phyloP scores from a whole-genome alignment of 2,797 vertebrate species.

The Danio tinwini region DNA sequence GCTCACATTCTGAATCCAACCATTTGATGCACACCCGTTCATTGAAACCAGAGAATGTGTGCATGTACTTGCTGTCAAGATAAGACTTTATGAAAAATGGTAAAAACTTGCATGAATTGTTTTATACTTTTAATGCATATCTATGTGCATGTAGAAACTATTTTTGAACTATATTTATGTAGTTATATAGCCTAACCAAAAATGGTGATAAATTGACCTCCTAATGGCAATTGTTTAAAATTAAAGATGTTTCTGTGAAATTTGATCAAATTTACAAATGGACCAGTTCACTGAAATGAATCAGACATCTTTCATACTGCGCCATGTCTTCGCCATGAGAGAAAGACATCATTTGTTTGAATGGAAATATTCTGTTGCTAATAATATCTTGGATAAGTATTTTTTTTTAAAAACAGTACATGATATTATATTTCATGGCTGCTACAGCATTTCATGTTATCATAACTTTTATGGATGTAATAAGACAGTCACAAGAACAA shows the following conservation, averaged over 20 bases:
- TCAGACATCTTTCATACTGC: neutral
- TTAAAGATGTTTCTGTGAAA: neutral
- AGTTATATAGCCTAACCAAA: neutral
- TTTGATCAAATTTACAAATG: neutral
- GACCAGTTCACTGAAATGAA: neutral
- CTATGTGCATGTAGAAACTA: too few species aligned
- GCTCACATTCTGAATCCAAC: too few species aligned
- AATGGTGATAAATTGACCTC: neutral
- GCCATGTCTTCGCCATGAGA: neutral
- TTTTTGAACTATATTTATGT: too few species aligned
- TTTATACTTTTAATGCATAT: too few species aligned
- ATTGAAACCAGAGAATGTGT: too few species aligned
- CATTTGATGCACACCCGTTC: too few species aligned
- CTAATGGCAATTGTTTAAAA: neutral
- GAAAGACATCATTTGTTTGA: too few species aligned
- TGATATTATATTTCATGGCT: neutral
- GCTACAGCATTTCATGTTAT: neutral
- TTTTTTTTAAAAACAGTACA: constrained; percentile 17
- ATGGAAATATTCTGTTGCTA: neutral
- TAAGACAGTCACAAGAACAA: neutral
- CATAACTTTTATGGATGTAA: neutral
- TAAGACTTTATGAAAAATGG: too few species aligned
- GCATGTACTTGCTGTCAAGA: too few species aligned
- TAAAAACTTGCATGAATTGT: too few species aligned
- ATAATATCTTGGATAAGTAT: constrained; percentile 3